Conservation (phyloP, 2,888 invertebrate genomes). For the Caenorhabditis panamensis region DNA sequence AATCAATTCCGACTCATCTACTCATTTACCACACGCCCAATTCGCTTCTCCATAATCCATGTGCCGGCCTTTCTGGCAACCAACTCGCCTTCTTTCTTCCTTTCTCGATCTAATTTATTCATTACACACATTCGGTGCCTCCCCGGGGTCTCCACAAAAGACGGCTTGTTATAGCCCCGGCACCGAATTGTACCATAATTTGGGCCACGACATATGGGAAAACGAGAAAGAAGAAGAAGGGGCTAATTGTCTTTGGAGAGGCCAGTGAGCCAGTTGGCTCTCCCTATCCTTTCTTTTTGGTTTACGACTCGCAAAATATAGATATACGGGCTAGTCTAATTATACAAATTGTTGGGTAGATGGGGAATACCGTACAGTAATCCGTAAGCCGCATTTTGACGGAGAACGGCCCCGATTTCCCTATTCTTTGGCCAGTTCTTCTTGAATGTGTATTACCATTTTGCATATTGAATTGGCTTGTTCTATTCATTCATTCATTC, state of each 20-base stretch:
- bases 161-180: constrained; percentile 8
- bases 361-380: too few species aligned
- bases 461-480: too few species aligned
- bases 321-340: background rate
- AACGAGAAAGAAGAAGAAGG: background rate
- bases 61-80: constrained; percentile 14
- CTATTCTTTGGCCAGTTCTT: background rate
- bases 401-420: background rate
- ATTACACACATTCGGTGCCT: constrained; percentile 39
- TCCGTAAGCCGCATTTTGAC: too few species aligned
- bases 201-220: constrained; percentile 12
- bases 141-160: constrained; percentile 20
- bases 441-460: too few species aligned
- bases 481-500: background rate
- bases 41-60: constrained; percentile 5
- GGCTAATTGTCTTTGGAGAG: constrained; percentile 9
- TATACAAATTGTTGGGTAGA: constrained; percentile 11
- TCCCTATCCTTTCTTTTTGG: background rate
- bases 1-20: constrained; percentile 24
- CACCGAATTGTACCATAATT: constrained; percentile 35
- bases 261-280: background rate
- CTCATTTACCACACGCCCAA: constrained; percentile 26
- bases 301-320: background rate
- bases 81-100: constrained; percentile 5
- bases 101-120: constrained; percentile 56